Conservation (phyloP, 2,113 vertebrate genomes). For the Origma solitaria region DNA sequence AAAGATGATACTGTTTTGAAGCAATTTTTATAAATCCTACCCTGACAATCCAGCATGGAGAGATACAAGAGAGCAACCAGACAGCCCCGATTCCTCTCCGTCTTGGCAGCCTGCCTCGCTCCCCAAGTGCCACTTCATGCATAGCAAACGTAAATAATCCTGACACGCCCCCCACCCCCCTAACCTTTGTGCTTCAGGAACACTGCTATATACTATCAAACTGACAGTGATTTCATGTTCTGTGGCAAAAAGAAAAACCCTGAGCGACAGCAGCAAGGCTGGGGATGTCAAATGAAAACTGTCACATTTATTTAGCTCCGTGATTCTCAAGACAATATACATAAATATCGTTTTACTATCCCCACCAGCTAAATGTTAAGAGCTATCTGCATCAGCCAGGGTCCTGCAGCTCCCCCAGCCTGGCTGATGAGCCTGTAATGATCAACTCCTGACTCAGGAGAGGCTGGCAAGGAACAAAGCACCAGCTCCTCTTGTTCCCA, state of each 20-base stretch:
- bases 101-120: not conserved
- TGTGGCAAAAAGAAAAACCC: constrained; percentile 37
- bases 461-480: not conserved
- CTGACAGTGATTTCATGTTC: constrained; percentile 48
- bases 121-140: not conserved
- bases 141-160: constrained; percentile 20
- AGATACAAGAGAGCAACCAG: not conserved
- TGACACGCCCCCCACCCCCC: not conserved
- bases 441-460: not conserved
- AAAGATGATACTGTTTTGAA: constrained; percentile 40
- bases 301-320: constrained; percentile 36
- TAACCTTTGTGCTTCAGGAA: constrained; percentile 33
- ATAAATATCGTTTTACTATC: constrained; percentile 26
- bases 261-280: constrained; percentile 46
- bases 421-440: not conserved
- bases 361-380: not conserved
- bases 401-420: not conserved
- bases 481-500: not conserved
- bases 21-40: constrained; percentile 37
- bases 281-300: constrained; percentile 37
- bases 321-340: constrained; percentile 13
- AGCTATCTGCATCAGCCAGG: not conserved
- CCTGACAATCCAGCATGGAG: constrained; percentile 26
- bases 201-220: not conserved
- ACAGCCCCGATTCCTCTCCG: not conserved